Conservation (phyloP, 2,797 vertebrate genomes). For the Hapalemur alaotrensis region DNA sequence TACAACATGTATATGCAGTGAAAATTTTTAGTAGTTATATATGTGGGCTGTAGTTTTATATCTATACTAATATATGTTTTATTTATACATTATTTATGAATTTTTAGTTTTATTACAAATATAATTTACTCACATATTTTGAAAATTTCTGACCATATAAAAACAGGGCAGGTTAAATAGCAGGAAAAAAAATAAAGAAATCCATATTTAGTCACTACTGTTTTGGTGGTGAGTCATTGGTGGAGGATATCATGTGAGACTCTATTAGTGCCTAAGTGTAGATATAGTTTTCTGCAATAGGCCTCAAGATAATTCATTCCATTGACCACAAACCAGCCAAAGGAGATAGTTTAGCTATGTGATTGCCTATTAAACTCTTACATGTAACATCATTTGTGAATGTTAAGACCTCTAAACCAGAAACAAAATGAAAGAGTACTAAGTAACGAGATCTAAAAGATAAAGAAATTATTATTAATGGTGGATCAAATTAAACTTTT, state of each 20-base stretch:
- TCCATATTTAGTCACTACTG: not conserved
- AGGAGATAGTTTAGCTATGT: accelerated
- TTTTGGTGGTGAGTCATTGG: not conserved
- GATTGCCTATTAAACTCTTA: not conserved
- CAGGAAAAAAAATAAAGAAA: not conserved
- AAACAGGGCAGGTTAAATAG: not conserved
- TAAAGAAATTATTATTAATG: not conserved
- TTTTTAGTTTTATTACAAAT: not conserved
- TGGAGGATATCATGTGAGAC: no score
- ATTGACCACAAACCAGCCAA: not conserved
- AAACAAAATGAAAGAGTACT: not conserved
- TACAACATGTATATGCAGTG: not conserved
- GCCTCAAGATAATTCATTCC: not conserved
- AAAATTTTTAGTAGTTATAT: not conserved
- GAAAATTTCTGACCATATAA: not conserved
- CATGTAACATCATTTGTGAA: not conserved
- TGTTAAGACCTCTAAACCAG: not conserved
- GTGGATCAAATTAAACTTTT: not conserved
- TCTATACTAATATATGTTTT: not conserved
- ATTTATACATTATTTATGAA: not conserved
- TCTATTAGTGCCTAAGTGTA: accelerated
- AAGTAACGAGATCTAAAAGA: not conserved
- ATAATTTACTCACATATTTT: not conserved
- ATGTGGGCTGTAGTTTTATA: not conserved
- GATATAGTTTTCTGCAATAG: not conserved